phyloP scores from a whole-genome alignment of 1,140 invertebrate genomes.

The Spodoptera litura region DNA sequence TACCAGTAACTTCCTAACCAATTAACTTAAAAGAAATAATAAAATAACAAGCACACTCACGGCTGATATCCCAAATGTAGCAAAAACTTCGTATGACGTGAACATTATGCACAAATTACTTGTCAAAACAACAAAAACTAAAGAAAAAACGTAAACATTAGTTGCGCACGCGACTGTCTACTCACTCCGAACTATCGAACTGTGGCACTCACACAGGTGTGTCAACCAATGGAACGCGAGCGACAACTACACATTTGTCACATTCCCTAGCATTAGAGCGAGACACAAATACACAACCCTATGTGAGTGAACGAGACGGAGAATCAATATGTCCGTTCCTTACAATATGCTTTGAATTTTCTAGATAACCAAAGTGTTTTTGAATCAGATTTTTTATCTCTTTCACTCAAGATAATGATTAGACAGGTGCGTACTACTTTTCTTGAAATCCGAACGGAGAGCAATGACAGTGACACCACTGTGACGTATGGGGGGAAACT shows the following conservation, averaged over 20 bases:
- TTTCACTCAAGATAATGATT: too few species aligned
- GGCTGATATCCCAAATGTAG: conserved; percentile 51
- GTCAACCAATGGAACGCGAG: neutral
- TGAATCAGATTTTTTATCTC: neutral
- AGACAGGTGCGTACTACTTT: too few species aligned
- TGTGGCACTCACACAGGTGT: conserved; percentile 17
- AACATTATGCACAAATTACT: conserved; percentile 44
- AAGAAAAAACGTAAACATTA: conserved; percentile 51
- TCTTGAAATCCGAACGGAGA: neutral
- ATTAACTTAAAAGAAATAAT: neutral
- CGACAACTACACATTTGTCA: neutral
- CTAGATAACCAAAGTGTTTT: neutral
- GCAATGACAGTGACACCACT: neutral
- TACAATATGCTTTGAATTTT: neutral
- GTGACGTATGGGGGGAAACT: neutral
- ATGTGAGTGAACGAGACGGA: neutral
- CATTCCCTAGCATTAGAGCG: neutral
- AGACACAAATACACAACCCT: neutral
- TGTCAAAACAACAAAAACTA: conserved; percentile 36
- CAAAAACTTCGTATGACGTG: conserved; percentile 47
- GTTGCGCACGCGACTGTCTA: conserved; percentile 10
- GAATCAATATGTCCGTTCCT: neutral
- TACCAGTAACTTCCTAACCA: conserved; percentile 33
- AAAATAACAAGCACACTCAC: conserved; percentile 29
- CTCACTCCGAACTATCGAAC: conserved; percentile 13